Evolutionary conservation across 2,888 invertebrate genomes (phyloP).

Genomic region (Caenorhabditis zanzibari): DNA sequence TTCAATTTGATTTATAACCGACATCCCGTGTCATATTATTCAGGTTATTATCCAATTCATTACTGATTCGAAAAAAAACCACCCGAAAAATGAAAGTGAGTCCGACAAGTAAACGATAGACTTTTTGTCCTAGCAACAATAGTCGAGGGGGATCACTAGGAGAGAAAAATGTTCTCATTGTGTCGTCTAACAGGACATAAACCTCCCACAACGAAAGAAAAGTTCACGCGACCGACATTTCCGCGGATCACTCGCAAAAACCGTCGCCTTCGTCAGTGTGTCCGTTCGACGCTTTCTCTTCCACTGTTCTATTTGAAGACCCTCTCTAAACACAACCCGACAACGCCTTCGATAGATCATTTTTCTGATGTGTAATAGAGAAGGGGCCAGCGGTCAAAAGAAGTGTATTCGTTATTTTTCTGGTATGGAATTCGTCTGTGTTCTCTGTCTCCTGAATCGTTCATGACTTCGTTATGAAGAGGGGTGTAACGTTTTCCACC

Average conservation of each 20-base stretch:
- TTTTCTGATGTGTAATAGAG: slow-evolving; percentile 37
- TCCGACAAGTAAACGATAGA: background rate
- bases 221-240: slow-evolving; percentile 60
- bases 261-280: slow-evolving; percentile 12
- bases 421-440: background rate
- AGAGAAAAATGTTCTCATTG: slow-evolving; percentile 42
- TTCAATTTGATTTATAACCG: background rate
- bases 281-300: slow-evolving; percentile 27
- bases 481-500: background rate
- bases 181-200: slow-evolving; percentile 61
- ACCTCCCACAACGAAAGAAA: slow-evolving; percentile 45
- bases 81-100: slow-evolving; percentile 2
- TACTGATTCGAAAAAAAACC: background rate
- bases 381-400: slow-evolving; percentile 7
- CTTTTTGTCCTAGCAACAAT: slow-evolving; percentile 34
- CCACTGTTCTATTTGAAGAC: slow-evolving; percentile 21
- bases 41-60: background rate
- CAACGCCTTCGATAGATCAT: slow-evolving; percentile 34
- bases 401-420: slow-evolving; percentile 13
- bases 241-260: slow-evolving; percentile 51
- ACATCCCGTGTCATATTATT: background rate
- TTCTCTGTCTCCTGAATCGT: background rate
- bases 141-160: slow-evolving; percentile 16
- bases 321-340: slow-evolving; percentile 3
- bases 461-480: too few species aligned